Evolutionary conservation across 2,797 vertebrate genomes (phyloP), one percentile per base, ranked within the genome.

Genomic region (Microctenopoma steveboyesi): DNA sequence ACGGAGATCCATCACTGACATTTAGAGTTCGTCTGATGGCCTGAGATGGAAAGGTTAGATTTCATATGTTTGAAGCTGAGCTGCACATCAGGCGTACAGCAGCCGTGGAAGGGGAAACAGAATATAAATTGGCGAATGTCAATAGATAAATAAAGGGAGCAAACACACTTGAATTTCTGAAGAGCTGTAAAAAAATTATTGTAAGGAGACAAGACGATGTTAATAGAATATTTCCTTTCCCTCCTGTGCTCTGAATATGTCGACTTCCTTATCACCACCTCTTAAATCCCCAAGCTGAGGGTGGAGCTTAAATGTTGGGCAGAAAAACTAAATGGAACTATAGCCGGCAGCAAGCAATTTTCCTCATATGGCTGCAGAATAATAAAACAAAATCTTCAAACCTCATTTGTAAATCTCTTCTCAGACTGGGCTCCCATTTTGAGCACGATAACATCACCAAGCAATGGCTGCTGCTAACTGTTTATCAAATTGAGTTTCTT

Each of bases 21-120:
- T 92, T 93, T 92, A 79, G 82, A 82, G 78, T 52, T 83, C 79
- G 84, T 89, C 85, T 90, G 85, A 88, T 87, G 88, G 86, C 73
- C 83, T 66, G 67, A 76, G 69, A 86, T 70, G 74, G 85, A 91
- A 92, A 92, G 89, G 91, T 92, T 92, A 92, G 76, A 85, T 86
- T 88, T 87, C 47, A 68, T 83, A 87, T 86, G 86, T 87, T 83
- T 89, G 78, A 82, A 74, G 79, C 64, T 83, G 73, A 89, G 85
- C 69, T 74, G 72, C 64, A 74, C 69, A 65, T 69, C 81, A 64
- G 71, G 82, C 35, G 27, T 35, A 35, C 39, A 8, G 52, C 67
- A 46, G 40, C 40, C 59, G 71, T 10, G 48, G 50, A 51, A 52
- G 48, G 28, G 14, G 25, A 63, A 42, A 16, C 46, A 4, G 69